Percentiles rank a stretch among this genome's conserved stretches.
Evolutionary conservation across 2,888 invertebrate genomes (phyloP).

Genomic region (Synanthedon vespiformis): DNA sequence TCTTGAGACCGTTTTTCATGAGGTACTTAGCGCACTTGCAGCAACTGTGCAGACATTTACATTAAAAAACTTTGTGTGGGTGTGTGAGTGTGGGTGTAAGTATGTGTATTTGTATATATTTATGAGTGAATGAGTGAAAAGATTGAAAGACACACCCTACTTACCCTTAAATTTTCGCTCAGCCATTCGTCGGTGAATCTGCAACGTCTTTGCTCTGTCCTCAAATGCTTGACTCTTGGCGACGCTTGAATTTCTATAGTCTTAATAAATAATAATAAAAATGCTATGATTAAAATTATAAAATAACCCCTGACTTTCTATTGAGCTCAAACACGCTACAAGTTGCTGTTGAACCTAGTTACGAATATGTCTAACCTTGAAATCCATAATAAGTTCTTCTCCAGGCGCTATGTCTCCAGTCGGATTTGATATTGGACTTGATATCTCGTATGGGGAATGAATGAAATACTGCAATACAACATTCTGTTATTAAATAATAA

Average conservation of each 20-base stretch:
- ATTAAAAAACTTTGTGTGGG: no score
- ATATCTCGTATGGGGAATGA: conserved; percentile 66
- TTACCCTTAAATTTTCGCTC: conserved; percentile 34
- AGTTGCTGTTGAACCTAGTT: no score
- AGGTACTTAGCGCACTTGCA: no score
- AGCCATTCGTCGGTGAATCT: conserved; percentile 60
- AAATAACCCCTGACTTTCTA: no score
- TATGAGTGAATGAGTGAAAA: neutral
- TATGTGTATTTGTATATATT: no score
- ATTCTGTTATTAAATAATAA: neutral
- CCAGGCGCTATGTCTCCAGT: conserved; percentile 50
- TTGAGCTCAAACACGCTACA: no score
- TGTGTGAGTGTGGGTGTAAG: no score
- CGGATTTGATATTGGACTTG: conserved; percentile 56
- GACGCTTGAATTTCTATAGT: conserved; percentile 53
- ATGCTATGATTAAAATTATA: neutral
- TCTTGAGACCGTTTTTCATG: no score
- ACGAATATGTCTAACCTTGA: conserved; percentile 27
- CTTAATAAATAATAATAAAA: conserved; percentile 12
- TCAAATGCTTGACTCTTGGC: conserved; percentile 34
- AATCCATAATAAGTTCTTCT: conserved; percentile 52
- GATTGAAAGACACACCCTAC: conserved; percentile 9
- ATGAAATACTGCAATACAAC: conserved; percentile 53
- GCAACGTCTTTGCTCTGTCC: conserved; percentile 49
- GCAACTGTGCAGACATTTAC: no score